phyloP scores from a whole-genome alignment of 2,113 vertebrate genomes.

The Mastomys natalensis region DNA sequence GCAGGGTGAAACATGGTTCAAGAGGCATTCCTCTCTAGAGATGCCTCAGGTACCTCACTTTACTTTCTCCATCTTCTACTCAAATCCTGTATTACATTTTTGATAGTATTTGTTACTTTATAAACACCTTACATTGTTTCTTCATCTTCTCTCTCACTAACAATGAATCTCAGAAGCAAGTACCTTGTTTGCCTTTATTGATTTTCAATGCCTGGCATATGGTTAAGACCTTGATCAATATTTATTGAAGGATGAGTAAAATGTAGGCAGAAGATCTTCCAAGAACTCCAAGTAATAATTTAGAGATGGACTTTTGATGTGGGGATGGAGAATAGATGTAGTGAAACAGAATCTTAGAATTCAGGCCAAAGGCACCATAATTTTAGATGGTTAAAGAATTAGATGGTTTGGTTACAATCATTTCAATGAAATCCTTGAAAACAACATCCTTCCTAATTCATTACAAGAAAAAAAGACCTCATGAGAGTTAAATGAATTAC shows the following conservation, averaged over 20 bases:
- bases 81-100: not conserved
- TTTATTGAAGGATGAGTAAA: conserved; percentile 17
- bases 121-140: not conserved
- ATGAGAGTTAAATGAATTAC: not conserved
- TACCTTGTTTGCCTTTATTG: not conserved
- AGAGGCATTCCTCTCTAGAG: not conserved
- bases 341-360: not conserved
- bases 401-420: not conserved
- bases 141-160: not conserved
- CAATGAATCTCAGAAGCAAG: not conserved
- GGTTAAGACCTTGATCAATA: conserved; percentile 15
- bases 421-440: not conserved
- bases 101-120: not conserved
- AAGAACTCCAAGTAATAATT: not conserved
- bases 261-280: not conserved
- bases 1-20: not conserved
- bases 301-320: not conserved
- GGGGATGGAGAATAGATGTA: not conserved
- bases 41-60: too few relatives aligned
- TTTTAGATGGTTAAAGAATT: not conserved
- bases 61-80: not conserved
- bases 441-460: not conserved
- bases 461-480: not conserved
- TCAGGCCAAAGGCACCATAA: not conserved
- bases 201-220: not conserved